Evolutionary conservation across 1,140 invertebrate genomes (phyloP), one percentile per base, ranked within the genome.

Genomic region (Microplitis demolitor): DNA sequence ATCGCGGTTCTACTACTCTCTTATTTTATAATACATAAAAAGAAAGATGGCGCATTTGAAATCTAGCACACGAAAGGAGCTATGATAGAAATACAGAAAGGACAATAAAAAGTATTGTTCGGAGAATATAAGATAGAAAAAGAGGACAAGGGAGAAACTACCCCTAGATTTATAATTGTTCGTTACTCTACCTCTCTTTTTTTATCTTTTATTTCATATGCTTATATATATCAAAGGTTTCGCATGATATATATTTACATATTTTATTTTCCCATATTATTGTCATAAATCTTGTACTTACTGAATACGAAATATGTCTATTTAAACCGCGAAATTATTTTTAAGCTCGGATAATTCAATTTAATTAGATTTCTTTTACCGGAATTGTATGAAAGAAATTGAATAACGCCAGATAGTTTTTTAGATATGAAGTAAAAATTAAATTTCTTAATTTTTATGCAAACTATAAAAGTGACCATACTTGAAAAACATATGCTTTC

Each of bases 131-230:
- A 45, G 39, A 39, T 31, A 61, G 14, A 70, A 70, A 45, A 61
- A 61, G 37, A 11, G 9, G 16, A 37, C 50, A 51, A 51, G 68
- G 69, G 39, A 50, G 35, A 60, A 66, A 53, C 56, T 35, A 66
- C 14, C 70, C 70, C 62, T 71, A 71, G 62, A 71, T 66, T 71
- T 71, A 71, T 71, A 71, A 71, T 71, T 71, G 70, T 71, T 71
- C 70, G 70, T 71, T 71, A 58, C 51, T 56, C 70, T 34, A 66
- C 62, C 62, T 71, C 53, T 58, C 45, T 35, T 63, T 70, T 71
- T 56, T 37, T 45, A 53, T 34, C 13, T 14, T n/a, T 24, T 33
- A 34, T 66, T 50, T 24, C 24, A 24, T 50, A 13, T 9, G 9
- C 4, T 50, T 50, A 16, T 63, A 39, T 37, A 11, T 31, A 14